phyloP scores from a whole-genome alignment of 2,113 vertebrate genomes.

The Indicator indicator region DNA sequence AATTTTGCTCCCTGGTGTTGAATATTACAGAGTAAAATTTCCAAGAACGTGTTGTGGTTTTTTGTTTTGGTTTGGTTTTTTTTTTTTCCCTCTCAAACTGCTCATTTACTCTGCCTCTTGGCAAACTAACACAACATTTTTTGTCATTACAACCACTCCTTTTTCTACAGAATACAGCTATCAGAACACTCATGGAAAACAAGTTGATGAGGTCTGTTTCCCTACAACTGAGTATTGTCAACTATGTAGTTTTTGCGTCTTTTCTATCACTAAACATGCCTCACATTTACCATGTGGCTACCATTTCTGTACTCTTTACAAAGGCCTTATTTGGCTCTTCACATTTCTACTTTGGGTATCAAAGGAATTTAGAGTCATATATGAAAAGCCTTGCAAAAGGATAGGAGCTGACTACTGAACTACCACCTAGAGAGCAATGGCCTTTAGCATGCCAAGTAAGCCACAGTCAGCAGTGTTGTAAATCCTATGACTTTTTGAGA shows the following conservation, averaged over 20 bases:
- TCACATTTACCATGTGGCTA: background rate
- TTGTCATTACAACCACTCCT: background rate
- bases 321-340: background rate
- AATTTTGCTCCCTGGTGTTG: background rate
- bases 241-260: background rate
- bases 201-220: background rate
- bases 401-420: background rate
- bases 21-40: background rate
- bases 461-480: background rate
- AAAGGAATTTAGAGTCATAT: background rate
- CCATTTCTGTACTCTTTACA: background rate
- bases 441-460: background rate
- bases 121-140: background rate
- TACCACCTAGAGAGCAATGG: background rate
- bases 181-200: background rate
- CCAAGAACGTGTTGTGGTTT: background rate
- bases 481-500: background rate
- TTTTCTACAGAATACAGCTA: background rate
- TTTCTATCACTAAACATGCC: background rate
- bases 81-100: background rate
- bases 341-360: background rate
- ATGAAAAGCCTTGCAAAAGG: background rate
- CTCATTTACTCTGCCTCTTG: background rate
- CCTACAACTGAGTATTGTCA: background rate
- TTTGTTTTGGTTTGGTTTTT: too few species aligned